phyloP scores from a whole-genome alignment of 1,140 invertebrate genomes.

The Leptopilina boulardi region DNA sequence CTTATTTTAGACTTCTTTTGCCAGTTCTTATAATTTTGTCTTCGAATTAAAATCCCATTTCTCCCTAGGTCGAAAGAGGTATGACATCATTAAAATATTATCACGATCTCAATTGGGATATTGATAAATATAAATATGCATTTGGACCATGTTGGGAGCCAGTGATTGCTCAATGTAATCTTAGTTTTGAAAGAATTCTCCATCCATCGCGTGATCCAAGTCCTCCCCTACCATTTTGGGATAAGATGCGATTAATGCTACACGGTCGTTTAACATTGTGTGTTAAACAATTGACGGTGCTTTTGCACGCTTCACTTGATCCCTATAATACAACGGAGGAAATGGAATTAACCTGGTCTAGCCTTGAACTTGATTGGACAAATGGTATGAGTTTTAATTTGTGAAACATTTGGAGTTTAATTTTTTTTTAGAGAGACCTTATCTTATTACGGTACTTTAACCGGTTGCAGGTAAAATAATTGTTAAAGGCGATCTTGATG shows the following conservation, averaged over 20 bases:
- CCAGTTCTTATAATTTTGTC: no score
- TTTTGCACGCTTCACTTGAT: slow-evolving; percentile 95
- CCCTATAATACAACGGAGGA: slow-evolving; percentile 99
- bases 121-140: slow-evolving; percentile 91
- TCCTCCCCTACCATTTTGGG: slow-evolving; percentile 96
- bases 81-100: slow-evolving; percentile 98
- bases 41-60: no score
- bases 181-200: slow-evolving; percentile 91
- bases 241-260: slow-evolving; percentile 94
- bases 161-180: slow-evolving; percentile 95
- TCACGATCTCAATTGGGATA: slow-evolving; percentile 97
- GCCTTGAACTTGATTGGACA: slow-evolving; percentile 95
- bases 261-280: slow-evolving; percentile 95
- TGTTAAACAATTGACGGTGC: slow-evolving; percentile 89
- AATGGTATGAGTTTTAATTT: no score
- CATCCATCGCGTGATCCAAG: slow-evolving; percentile 95
- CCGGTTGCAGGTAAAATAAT: no score
- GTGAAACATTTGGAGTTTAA: no score
- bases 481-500: slow-evolving; percentile 78
- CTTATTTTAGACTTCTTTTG: no score
- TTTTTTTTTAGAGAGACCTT: no score
- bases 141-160: slow-evolving; percentile 99
- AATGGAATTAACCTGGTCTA: slow-evolving; percentile 97
- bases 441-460: no score
- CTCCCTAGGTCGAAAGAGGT: no score